phyloP scores from a whole-genome alignment of 2,797 vertebrate species.

The Falco berigora region DNA sequence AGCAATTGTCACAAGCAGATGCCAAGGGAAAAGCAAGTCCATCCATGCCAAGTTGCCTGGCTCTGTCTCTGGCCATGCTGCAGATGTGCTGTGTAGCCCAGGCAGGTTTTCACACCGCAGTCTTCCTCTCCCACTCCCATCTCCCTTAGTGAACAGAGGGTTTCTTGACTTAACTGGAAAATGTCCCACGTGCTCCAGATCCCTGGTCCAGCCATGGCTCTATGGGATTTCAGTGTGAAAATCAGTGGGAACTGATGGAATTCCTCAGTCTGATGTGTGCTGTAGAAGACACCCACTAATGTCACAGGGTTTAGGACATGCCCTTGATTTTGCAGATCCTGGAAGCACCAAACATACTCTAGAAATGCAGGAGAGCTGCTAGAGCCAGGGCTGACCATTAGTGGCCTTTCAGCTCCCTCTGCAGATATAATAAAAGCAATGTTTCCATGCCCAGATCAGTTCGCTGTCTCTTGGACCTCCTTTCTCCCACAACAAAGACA shows the following conservation, averaged over 20 bases:
- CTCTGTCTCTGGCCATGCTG: not conserved
- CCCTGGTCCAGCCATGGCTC: not conserved
- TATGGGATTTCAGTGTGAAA: not conserved
- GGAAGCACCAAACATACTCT: not conserved
- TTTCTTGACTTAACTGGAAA: not conserved
- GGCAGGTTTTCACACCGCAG: not conserved
- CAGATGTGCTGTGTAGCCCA: not conserved
- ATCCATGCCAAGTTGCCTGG: not conserved
- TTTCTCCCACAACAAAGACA: not conserved
- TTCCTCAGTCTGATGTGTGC: not conserved
- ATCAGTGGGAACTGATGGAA: too few species aligned
- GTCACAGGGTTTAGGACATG: not conserved
- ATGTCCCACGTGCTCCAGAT: not conserved
- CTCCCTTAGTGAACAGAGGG: not conserved
- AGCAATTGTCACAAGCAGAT: not conserved
- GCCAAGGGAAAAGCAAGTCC: not conserved
- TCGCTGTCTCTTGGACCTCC: not conserved
- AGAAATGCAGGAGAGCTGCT: not conserved
- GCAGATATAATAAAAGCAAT: not conserved
- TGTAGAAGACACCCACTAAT: not conserved
- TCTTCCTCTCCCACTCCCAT: not conserved
- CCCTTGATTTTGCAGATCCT: not conserved
- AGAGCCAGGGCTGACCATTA: not conserved
- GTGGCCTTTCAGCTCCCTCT: conserved; percentile 2
- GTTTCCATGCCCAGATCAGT: not conserved